Conservation (phyloP, 2,888 invertebrate genomes). For the Aporophyla nigra region DNA sequence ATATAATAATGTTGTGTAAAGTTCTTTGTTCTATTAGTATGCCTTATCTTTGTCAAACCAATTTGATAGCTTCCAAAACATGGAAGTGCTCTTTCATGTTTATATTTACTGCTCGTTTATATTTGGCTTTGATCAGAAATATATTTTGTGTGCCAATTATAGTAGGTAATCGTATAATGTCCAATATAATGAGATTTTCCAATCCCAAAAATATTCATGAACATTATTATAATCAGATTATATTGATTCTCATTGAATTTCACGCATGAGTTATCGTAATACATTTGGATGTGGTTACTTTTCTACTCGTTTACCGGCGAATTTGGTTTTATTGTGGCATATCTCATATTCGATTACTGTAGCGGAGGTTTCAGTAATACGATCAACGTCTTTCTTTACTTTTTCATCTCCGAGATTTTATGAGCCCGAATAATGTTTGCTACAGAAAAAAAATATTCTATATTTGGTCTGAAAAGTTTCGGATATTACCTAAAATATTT, state of each 20-base stretch:
- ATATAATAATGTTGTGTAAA: not conserved
- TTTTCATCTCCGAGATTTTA: slow-evolving; percentile 44
- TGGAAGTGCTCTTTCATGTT: not conserved
- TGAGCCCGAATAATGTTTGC: slow-evolving; percentile 33
- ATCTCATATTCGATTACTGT: slow-evolving; percentile 53
- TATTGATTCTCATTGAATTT: slow-evolving; percentile 44
- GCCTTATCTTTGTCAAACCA: not conserved
- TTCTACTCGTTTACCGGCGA: slow-evolving; percentile 51
- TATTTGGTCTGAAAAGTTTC: slow-evolving; percentile 25
- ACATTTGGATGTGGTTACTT: slow-evolving; percentile 51
- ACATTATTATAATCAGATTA: slow-evolving; percentile 39
- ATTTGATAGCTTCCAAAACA: not conserved
- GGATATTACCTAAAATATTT: slow-evolving; percentile 8
- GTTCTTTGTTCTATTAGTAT: not conserved
- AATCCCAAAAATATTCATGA: slow-evolving; percentile 38
- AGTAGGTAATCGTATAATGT: not conserved
- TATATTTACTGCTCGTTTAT: not conserved
- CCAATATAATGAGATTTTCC: not conserved
- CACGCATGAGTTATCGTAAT: slow-evolving; percentile 40
- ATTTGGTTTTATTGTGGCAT: slow-evolving; percentile 49
- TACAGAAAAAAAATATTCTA: slow-evolving; percentile 28
- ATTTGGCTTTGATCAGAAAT: not conserved
- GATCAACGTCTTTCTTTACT: slow-evolving; percentile 50
- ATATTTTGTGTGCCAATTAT: not conserved
- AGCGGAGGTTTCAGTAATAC: slow-evolving; percentile 45